Evolutionary conservation across 2,113 vertebrate species (phyloP), one percentile per base, ranked within the genome.

Genomic region (Xenopus borealis): DNA sequence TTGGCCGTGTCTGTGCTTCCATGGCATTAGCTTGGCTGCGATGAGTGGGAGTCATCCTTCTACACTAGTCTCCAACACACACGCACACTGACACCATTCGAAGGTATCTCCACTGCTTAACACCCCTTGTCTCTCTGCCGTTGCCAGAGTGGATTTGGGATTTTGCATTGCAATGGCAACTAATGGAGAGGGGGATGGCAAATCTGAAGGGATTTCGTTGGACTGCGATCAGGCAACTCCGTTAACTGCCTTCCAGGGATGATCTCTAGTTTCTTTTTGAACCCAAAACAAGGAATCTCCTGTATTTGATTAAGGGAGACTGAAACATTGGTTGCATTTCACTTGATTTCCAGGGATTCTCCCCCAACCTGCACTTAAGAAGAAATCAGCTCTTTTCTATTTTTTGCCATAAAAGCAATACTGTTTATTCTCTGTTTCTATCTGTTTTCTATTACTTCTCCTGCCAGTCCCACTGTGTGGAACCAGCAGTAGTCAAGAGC

Each of bases 131-230:
- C 69, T 71, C 12, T 72, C 74, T 23, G 47, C 30, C 66, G 75
- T 80, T 79, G 81, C 73, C 68, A 79, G 79, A 69, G 78, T 79
- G 71, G 62, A 20, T 57, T 73, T 57, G 47, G 70, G 71, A 69
- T 78, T 78, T 69, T 78, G 83, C 80, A 85, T 83, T 78, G 82
- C 83, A 81, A 85, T 89, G 90, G 87, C 86, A 86, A 85, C 90
- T 88, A 88, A 89, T 87, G 88, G 86, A 89, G 78, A 69, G 82
- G 84, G 82, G 72, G 80, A 84, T 79, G 86, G 85, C 81, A 72
- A 81, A 81, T 76, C 80, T 18, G 70, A 79, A 33, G 82, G 81
- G 82, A 81, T 63, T 75, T 81, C 78, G 76, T 82, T 77, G 80
- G 82, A 83, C 84, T 79, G 83, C 79, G 68, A 84, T 81, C 87